Evolutionary conservation across 2,797 vertebrate genomes (phyloP).

Genomic region (Dendrocincla tyrannina): DNA sequence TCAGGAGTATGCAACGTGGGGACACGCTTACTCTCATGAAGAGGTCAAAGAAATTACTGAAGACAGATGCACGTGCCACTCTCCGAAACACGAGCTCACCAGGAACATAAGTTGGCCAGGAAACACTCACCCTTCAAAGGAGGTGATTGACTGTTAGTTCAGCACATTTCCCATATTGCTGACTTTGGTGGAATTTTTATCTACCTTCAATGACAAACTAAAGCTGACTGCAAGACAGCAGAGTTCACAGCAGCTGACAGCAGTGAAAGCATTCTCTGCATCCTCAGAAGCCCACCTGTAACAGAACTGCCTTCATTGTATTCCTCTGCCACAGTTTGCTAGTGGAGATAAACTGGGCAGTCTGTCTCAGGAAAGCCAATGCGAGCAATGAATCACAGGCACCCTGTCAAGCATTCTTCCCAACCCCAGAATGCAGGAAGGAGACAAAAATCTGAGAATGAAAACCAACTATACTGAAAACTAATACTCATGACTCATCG

Average conservation of each 20-base stretch:
- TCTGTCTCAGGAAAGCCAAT: neutral
- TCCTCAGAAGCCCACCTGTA: neutral
- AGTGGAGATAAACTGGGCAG: neutral
- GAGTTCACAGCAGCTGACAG: neutral
- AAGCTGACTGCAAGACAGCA: neutral
- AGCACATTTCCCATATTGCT: neutral
- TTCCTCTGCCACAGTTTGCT: neutral
- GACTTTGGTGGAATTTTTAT: neutral
- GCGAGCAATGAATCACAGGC: neutral
- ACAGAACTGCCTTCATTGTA: neutral
- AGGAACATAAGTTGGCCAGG: neutral
- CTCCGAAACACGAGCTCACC: neutral
- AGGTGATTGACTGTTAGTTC: neutral
- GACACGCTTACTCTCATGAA: rapidly evolving
- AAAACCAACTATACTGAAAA: neutral
- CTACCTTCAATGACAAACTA: neutral
- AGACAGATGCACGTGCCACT: neutral
- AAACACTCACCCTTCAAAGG: neutral
- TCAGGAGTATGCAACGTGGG: rapidly evolving
- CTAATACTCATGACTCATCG: neutral
- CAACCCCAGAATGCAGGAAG: neutral
- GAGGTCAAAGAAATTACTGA: neutral
- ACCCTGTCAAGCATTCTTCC: neutral
- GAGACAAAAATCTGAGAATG: neutral
- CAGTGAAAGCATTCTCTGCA: neutral